Conservation (phyloP, 2,113 vertebrate genomes). For the Caretta caretta region DNA sequence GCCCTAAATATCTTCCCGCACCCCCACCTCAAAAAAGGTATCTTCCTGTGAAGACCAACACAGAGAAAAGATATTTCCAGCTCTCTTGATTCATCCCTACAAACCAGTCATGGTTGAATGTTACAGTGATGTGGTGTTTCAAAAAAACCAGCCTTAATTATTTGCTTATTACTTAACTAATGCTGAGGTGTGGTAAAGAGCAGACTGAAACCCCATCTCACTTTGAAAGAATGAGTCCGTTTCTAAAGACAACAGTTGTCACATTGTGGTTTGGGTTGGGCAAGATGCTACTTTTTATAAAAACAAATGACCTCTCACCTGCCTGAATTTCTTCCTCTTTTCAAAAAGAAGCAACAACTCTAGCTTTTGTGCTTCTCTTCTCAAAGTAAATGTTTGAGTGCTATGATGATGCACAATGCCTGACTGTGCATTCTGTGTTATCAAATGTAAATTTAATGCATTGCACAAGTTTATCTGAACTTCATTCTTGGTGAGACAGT, state of each 20-base stretch:
- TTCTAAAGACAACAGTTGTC: not conserved
- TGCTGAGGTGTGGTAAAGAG: not conserved
- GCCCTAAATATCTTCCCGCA: not conserved
- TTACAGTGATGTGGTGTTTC: not conserved
- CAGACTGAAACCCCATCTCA: not conserved
- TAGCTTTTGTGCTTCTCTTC: not conserved
- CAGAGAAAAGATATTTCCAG: not conserved
- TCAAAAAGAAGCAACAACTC: not conserved
- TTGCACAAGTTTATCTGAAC: not conserved
- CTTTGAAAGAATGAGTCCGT: not conserved
- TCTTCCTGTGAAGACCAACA: not conserved
- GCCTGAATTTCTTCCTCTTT: not conserved
- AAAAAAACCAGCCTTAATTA: not conserved
- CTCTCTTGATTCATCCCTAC: not conserved
- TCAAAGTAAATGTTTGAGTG: not conserved
- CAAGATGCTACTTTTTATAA: not conserved
- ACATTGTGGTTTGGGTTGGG: not conserved
- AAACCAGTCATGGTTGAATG: not conserved
- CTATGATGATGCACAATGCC: not conserved
- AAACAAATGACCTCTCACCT: not conserved
- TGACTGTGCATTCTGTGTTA: not conserved
- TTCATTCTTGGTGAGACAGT: not conserved
- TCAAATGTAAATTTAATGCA: not conserved
- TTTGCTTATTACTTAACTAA: not conserved
- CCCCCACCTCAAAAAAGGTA: not conserved